Evolutionary conservation across 2,888 invertebrate genomes (phyloP), one percentile per base, ranked within the genome.

Genomic region (Tanypteryx hageni): DNA sequence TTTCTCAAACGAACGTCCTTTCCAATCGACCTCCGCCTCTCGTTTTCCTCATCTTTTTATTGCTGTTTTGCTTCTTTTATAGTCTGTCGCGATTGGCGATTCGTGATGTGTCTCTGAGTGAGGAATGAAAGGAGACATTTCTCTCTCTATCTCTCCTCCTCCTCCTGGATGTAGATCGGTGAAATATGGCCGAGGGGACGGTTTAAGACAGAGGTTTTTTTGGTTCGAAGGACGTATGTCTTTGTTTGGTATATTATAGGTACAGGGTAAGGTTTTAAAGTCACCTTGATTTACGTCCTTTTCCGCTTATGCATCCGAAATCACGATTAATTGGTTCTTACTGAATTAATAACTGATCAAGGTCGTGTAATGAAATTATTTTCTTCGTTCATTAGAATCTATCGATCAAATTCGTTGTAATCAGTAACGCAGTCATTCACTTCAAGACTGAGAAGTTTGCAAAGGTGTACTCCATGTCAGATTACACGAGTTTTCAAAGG

Each of bases 11-110:
- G 76, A 76, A 76, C 76, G 76, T 76, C 76, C 76, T 27, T 76
- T 76, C 76, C 76, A 76, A 76, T 76, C 76, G 76, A 76, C 27
- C 68, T 68, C 68, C 68, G 18, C 68, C 76, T 76, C 76, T 76
- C 76, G 76, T 27, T 76, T 13, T 22, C 27, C 76, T 76, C n/a
- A 4, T 22, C 27, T 4, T 76, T 76, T 7, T n/a, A 64, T 64
- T 64, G 64, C 14, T 64, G 64, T 64, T 64, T 64, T 76, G 7
- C 18, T 76, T 22, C 76, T 76, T 76, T 76, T 22, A 44, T 44
- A 44, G 44, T 44, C 44, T 76, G 27, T 22, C 27, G 76, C 27
- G 76, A 76, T 76, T 27, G 68, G 68, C 68, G 68, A 22, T 11
- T n/a, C 22, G 76, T 76, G 27, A 76, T 76, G 76, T 27, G 76